Evolutionary conservation across 2,888 invertebrate species (phyloP), one percentile per base, ranked within the genome.

Genomic region (Apotomis betuletana): DNA sequence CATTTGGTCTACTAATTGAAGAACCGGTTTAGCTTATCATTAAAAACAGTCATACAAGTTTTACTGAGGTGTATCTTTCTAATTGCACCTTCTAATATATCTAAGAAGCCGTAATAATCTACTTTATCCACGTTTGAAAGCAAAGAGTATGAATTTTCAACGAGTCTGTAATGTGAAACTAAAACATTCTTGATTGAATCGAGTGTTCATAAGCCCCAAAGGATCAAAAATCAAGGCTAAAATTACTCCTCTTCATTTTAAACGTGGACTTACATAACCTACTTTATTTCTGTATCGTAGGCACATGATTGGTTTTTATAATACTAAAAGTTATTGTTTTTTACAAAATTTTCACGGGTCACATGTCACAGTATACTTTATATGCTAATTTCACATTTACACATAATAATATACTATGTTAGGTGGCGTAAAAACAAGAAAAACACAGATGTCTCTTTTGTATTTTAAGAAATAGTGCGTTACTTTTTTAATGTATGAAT

Each of bases 261-360:
- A 65, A 65, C 65, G 57, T 59, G 49, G 5, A 13, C 36, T 27
- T 51, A 46, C 36, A 58, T 67, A 67, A 67, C 8, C 62, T 74
- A 70, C 59, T 61, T 65, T 44, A 73, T 59, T 71, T 73, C 27
- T 69, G 69, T 67, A 67, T 57, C 63, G 76, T 72, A 77, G 77
- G 77, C 77, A 77, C 77, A 74, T 77, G 67, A 63, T 73, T 69
- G 76, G 76, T 75, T 74, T 44, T 49, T 64, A 51, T 67, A 71
- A 52, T 67, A 67, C 67, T 71, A 71, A 55, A 55, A 44, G 62
- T 69, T 60, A 65, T 51, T 27, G 60, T 59, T 62, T 61, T 41
- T 41, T 41, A 67, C 38, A 67, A 57, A 52, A 70, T 52, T 0
- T 61, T 49, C 38, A 70, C 38, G 5, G 46, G n/a, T 36, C 58